These are phyloP conservation scores for Brachystomella parvula DNA, from an alignment of 1,140 invertebrate genomes.

Conservation along the genomic window DNA sequence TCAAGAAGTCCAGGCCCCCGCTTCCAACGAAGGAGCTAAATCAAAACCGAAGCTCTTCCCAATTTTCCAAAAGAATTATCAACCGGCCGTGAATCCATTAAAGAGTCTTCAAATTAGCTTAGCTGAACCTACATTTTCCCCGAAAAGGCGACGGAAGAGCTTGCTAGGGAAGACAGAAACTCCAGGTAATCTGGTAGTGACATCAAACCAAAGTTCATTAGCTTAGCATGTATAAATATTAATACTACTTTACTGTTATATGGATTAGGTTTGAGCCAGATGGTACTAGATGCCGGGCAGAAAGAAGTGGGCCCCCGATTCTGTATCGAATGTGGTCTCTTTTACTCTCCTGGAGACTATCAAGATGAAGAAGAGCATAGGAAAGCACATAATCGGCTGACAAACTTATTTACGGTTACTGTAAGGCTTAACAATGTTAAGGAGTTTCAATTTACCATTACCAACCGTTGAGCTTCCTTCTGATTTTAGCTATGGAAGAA, in stretches of 20 bases:
- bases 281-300: slow-evolving; percentile 35
- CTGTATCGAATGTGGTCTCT: slow-evolving; percentile 33
- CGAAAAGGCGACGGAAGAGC: slow-evolving; percentile 10
- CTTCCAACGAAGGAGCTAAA: too few relatives aligned
- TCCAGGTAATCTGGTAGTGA: slow-evolving; percentile 30
- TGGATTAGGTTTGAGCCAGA: slow-evolving; percentile 30
- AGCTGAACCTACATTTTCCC: not conserved
- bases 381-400: slow-evolving; percentile 30
- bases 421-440: slow-evolving; percentile 18
- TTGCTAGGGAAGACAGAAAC: slow-evolving; percentile 31
- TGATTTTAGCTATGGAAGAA: slow-evolving; percentile 33
- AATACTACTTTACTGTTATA: slow-evolving; percentile 6
- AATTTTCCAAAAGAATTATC: slow-evolving; percentile 31
- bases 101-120: slow-evolving; percentile 21
- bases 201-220: not conserved
- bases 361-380: slow-evolving; percentile 34
- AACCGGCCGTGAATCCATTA: slow-evolving; percentile 14
- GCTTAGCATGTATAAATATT: not conserved
- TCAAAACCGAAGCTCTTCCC: slow-evolving; percentile 33
- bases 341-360: slow-evolving; percentile 35
- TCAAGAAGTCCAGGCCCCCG: too few relatives aligned
- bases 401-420: slow-evolving; percentile 28
- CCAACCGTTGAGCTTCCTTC: too few relatives aligned
- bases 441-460: too few relatives aligned
- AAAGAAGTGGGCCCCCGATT: slow-evolving; percentile 29